Conservation (phyloP, 2,888 invertebrate genomes). For the Dryadula phaetusa region DNA sequence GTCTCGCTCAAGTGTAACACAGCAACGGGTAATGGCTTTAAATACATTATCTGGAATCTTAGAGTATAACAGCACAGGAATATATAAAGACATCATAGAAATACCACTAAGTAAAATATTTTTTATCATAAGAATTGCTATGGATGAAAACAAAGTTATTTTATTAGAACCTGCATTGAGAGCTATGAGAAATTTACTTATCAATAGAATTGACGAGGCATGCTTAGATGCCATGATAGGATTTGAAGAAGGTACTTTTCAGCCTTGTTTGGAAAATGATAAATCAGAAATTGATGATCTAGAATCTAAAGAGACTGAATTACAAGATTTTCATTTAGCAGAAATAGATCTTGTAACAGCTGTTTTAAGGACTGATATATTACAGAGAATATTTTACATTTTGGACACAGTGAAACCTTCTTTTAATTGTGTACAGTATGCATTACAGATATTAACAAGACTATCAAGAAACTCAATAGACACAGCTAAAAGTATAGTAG, state of each 20-base stretch:
- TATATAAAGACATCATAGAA: slow-evolving; percentile 90
- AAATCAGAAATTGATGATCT: slow-evolving; percentile 82
- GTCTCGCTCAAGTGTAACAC: slow-evolving; percentile 89
- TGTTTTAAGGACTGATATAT: slow-evolving; percentile 89
- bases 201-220: slow-evolving; percentile 91
- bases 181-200: slow-evolving; percentile 90
- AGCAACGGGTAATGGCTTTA: slow-evolving; percentile 93
- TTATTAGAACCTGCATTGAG: slow-evolving; percentile 90
- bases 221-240: slow-evolving; percentile 88
- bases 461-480: slow-evolving; percentile 90
- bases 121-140: slow-evolving; percentile 91
- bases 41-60: slow-evolving; percentile 91
- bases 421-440: slow-evolving; percentile 88
- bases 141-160: slow-evolving; percentile 92
- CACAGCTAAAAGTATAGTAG: slow-evolving; percentile 85
- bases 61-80: slow-evolving; percentile 88
- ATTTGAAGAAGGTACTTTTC: slow-evolving; percentile 85
- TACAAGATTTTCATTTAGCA: slow-evolving; percentile 94
- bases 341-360: slow-evolving; percentile 92
- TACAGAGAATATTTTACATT: slow-evolving; percentile 90
- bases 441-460: slow-evolving; percentile 91
- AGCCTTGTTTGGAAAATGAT: slow-evolving; percentile 84
- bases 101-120: slow-evolving; percentile 91
- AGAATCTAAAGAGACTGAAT: slow-evolving; percentile 83
- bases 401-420: slow-evolving; percentile 88